Base-by-base conservation (phyloP, 2,888 invertebrate genomes). In the Plebejus anna region DNA sequence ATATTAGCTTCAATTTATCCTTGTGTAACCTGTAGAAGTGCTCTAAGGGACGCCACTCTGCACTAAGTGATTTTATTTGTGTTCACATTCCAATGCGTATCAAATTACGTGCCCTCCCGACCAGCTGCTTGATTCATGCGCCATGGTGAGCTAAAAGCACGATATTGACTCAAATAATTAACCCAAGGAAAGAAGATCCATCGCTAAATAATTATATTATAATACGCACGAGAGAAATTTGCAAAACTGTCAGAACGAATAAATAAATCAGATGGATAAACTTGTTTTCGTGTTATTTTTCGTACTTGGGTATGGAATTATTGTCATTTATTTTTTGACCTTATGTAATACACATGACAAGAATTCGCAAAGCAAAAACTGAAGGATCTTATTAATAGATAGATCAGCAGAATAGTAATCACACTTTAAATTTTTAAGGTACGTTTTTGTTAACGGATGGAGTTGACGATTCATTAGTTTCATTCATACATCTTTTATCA, bases 51-150 rank as follows among this genome's bases (percentile, higher is more conserved):
- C 85, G 89, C 93, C 94, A 91, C 92, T 92, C 90, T 81, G 82
- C 85, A 82, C 90, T 93, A 94, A 94, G 94, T 94, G 94, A 93
- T 92, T 94, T 93, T 92, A 92, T 94, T 93, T 92, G 92, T 91
- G 93, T 89, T 90, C 91, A 91, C 92, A 93, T 91, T 90, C 89
- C 92, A 84, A 90, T 89, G 90, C 90, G 90, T 94, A 93, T 94
- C 93, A 89, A 89, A 93, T 94, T 94, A 93, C 93, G 84, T 81
- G 84, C 82, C 85, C 84, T 85, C 83, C 87, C 84, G 84, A 86
- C 92, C 91, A 92, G 89, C 92, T 90, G 92, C 82, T 92, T 93
- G 93, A 92, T 93, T 90, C 91, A 94, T 92, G 85, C 87, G 84
- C 84, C 81, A 81, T 82, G 82, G 83, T 81, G 83, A 83, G 89